Conservation (phyloP, 2,797 vertebrate species). For the Astyanax mexicanus region DNA sequence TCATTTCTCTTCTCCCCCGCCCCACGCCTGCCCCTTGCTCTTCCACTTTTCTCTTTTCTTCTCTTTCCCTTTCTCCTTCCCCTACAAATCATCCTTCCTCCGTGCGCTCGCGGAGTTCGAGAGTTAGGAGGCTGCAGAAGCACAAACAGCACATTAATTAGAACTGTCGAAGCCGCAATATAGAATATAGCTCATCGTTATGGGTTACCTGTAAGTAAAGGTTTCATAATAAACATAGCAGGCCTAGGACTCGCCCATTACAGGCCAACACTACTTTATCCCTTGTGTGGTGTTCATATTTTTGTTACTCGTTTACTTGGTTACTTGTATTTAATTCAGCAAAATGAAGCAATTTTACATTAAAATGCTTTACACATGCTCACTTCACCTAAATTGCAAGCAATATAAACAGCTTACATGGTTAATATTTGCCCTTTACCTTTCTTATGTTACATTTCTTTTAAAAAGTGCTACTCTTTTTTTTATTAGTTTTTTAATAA, state of each 20-base stretch:
- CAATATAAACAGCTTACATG: no score
- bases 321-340: no score
- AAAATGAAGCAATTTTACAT: no score
- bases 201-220: slow-evolving; percentile 60
- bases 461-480: no score
- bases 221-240: slow-evolving; percentile 63
- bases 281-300: no score
- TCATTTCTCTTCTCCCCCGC: slow-evolving; percentile 56
- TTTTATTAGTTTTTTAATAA: no score
- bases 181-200: slow-evolving; percentile 58
- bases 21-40: slow-evolving; percentile 12
- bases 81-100: slow-evolving; percentile 55
- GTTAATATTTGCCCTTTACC: no score
- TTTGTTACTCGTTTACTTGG: no score
- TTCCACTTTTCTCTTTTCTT: slow-evolving; percentile 49
- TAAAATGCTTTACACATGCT: no score
- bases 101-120: slow-evolving; percentile 1
- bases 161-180: slow-evolving; percentile 59
- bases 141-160: slow-evolving; percentile 69
- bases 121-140: slow-evolving; percentile 57
- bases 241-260: slow-evolving; percentile 61
- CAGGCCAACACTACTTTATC: slow-evolving; percentile 54
- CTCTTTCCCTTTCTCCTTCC: slow-evolving; percentile 34
- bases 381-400: no score
- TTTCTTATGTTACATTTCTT: no score